These are phyloP conservation scores for Mormoops blainvillei DNA, from an alignment of 2,113 vertebrate genomes.

Conservation along the genomic window DNA sequence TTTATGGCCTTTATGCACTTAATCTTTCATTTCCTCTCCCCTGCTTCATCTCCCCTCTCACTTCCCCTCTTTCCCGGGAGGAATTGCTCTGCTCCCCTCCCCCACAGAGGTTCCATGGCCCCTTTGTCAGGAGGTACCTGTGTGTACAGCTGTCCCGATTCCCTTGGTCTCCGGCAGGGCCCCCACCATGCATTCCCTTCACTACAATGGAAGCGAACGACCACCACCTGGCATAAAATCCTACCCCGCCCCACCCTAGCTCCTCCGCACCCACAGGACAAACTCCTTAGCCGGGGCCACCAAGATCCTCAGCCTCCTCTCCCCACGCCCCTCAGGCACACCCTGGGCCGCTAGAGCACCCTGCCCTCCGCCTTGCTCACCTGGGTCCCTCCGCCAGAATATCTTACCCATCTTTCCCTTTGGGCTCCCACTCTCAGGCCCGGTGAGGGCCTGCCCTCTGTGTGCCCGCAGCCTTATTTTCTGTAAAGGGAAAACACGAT, in stretches of 20 bases:
- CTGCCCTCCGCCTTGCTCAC: neutral
- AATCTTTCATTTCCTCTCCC: slow-evolving; percentile 73
- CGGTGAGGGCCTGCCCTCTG: neutral
- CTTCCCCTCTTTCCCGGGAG: slow-evolving; percentile 67
- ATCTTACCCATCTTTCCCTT: neutral
- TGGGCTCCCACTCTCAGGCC: neutral
- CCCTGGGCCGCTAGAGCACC: neutral
- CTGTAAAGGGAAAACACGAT: neutral
- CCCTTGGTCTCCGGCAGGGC: neutral
- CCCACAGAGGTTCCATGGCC: neutral
- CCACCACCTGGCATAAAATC: neutral
- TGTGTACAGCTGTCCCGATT: slow-evolving; percentile 4
- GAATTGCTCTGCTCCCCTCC: slow-evolving; percentile 38
- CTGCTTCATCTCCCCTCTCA: slow-evolving; percentile 65
- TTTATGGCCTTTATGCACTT: slow-evolving; percentile 70
- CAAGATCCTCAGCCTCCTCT: no score
- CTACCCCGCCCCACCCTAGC: neutral
- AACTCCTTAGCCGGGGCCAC: neutral
- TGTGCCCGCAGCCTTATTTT: neutral
- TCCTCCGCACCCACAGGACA: neutral
- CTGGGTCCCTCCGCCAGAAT: neutral
- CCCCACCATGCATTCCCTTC: neutral
- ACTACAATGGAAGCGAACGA: neutral
- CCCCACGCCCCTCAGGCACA: neutral
- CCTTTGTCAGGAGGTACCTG: slow-evolving; percentile 64